phyloP scores from a whole-genome alignment of 2,888 invertebrate genomes.

The Pheosia gnoma region DNA sequence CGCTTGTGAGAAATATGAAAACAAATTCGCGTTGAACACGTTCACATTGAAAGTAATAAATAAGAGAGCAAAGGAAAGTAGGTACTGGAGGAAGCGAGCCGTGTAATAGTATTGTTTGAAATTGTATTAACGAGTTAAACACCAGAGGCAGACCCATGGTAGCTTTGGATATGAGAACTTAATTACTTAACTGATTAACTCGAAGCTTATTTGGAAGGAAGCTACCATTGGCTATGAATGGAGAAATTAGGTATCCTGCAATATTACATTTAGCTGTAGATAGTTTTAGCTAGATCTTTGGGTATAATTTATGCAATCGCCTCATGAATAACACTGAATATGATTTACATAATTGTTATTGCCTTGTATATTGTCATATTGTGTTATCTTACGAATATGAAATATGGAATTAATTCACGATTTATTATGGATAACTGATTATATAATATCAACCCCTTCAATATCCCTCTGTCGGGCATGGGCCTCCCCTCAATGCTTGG shows the following conservation, averaged over 20 bases:
- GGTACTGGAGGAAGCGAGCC: conserved; percentile 59
- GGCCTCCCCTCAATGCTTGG: no score
- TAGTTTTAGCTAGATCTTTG: not conserved
- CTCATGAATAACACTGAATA: conserved; percentile 39
- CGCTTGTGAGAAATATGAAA: conserved; percentile 78
- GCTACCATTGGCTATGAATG: conserved; percentile 14
- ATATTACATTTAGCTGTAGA: not conserved
- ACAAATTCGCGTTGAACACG: conserved; percentile 83
- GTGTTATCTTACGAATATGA: no score
- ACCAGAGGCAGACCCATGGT: conserved; percentile 29
- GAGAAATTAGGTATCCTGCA: not conserved
- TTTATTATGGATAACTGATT: no score
- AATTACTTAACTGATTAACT: conserved; percentile 28
- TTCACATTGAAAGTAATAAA: conserved; percentile 80
- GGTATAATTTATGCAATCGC: conserved; percentile 32
- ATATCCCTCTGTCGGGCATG: no score
- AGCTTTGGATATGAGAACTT: conserved; percentile 34
- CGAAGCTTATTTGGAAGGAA: conserved; percentile 16
- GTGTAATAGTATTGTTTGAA: conserved; percentile 73
- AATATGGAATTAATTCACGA: no score
- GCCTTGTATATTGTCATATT: no score
- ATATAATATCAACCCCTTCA: no score
- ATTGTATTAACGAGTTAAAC: conserved; percentile 58
- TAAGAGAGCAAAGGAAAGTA: conserved; percentile 73
- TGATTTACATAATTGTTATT: conserved; percentile 25